Evolutionary conservation across 2,113 vertebrate species (phyloP).

Genomic region (Thalassoma bifasciatum): DNA sequence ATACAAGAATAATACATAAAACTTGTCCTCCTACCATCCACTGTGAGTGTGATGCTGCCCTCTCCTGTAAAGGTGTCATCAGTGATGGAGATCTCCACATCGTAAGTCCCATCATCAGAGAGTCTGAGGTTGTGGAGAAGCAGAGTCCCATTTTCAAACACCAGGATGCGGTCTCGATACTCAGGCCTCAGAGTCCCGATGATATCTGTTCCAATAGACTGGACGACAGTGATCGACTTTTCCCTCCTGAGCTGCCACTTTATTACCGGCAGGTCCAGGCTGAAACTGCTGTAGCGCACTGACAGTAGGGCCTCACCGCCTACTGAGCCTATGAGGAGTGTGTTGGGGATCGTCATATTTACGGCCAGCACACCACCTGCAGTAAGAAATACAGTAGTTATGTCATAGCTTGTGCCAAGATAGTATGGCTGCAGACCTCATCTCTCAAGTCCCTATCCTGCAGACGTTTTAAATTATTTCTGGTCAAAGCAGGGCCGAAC

Average conservation of each 20-base stretch:
- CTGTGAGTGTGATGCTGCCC: constrained; percentile 92
- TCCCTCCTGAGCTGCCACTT: constrained; percentile 95
- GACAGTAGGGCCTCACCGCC: constrained; percentile 93
- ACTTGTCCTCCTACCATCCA: constrained; percentile 88
- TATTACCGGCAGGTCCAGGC: constrained; percentile 91
- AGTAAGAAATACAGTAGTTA: too few species aligned
- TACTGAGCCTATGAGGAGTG: constrained; percentile 84
- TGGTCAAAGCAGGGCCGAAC: too few species aligned
- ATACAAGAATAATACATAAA: too few species aligned
- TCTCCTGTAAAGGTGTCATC: constrained; percentile 94
- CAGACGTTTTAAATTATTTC: too few species aligned
- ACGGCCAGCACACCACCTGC: constrained; percentile 87
- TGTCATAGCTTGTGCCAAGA: too few species aligned
- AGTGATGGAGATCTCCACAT: constrained; percentile 97
- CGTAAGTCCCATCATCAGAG: constrained; percentile 91
- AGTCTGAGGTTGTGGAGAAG: constrained; percentile 91
- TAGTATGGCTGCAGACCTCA: too few species aligned
- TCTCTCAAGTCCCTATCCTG: too few species aligned
- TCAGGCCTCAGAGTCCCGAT: constrained; percentile 91
- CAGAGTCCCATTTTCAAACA: constrained; percentile 94
- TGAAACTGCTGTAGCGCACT: constrained; percentile 90
- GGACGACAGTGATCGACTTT: constrained; percentile 92
- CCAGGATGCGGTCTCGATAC: constrained; percentile 92
- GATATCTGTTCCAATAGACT: constrained; percentile 94
- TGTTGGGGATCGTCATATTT: constrained; percentile 91